Conservation (phyloP, 2,797 vertebrate genomes). For the Cichlasoma orientale region DNA sequence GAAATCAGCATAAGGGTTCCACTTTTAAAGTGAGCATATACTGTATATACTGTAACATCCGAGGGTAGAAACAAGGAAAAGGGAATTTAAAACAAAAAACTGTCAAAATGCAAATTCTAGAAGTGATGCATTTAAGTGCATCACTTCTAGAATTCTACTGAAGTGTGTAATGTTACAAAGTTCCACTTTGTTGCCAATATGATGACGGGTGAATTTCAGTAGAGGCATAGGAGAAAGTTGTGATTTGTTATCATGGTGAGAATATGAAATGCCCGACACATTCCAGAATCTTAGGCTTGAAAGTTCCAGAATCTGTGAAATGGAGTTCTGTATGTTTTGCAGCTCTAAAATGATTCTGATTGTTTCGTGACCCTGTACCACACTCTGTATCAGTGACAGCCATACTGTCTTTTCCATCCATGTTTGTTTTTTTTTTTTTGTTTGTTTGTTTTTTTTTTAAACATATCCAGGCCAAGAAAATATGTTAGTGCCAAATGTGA, state of each 20-base stretch:
- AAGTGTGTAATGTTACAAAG: not conserved
- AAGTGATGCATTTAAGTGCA: not conserved
- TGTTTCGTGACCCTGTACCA: slow-evolving; percentile 4
- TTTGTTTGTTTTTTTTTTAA: slow-evolving; percentile 58
- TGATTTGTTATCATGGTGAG: slow-evolving; percentile 11
- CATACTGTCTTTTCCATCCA: slow-evolving; percentile 11
- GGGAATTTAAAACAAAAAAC: not conserved
- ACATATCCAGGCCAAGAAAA: slow-evolving; percentile 52
- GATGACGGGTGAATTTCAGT: not conserved
- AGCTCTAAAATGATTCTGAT: not conserved
- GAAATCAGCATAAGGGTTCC: not conserved
- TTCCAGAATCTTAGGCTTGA: slow-evolving; percentile 6
- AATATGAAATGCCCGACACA: not conserved
- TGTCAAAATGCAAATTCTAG: not conserved
- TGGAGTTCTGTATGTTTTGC: slow-evolving; percentile 1
- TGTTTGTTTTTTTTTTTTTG: slow-evolving; percentile 53
- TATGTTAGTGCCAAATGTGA: slow-evolving; percentile 70
- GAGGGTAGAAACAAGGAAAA: not conserved
- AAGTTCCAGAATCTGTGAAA: not conserved
- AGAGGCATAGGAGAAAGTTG: not conserved
- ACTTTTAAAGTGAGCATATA: not conserved
- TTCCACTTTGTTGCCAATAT: accelerated
- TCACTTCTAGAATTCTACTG: not conserved
- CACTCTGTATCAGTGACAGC: slow-evolving; percentile 1
- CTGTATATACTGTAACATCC: not conserved